phyloP scores from a whole-genome alignment of 1,140 invertebrate genomes.

The Ooceraea biroi region DNA sequence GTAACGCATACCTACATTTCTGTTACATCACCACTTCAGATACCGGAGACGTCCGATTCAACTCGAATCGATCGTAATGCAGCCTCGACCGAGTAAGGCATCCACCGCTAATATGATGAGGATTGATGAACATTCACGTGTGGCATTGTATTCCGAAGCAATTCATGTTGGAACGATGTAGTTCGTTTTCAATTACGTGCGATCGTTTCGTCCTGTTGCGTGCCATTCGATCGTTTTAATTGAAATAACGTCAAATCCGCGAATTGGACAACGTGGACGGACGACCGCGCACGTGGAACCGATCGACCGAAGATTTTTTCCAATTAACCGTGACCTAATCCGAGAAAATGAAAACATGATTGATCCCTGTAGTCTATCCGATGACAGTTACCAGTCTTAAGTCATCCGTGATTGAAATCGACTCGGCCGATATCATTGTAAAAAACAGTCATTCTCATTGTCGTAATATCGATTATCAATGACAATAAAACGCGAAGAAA shows the following conservation, averaged over 20 bases:
- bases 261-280: slow-evolving; percentile 41
- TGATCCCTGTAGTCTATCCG: slow-evolving; percentile 3
- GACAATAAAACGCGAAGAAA: not conserved
- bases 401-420: slow-evolving; percentile 7
- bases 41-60: not conserved
- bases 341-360: slow-evolving; percentile 52
- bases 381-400: slow-evolving; percentile 19
- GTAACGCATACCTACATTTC: not conserved
- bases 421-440: not conserved
- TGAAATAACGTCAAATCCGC: slow-evolving; percentile 61
- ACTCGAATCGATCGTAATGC: slow-evolving; percentile 8
- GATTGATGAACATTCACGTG: slow-evolving; percentile 49
- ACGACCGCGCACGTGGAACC: not conserved
- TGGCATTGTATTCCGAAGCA: slow-evolving; percentile 37
- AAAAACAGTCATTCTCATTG: not conserved
- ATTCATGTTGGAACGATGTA: slow-evolving; percentile 29
- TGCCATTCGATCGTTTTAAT: slow-evolving; percentile 62
- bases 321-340: slow-evolving; percentile 59
- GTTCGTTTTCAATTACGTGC: slow-evolving; percentile 63
- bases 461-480: not conserved
- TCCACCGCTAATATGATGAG: slow-evolving; percentile 42
- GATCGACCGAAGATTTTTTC: slow-evolving; percentile 24
- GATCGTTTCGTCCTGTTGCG: slow-evolving; percentile 46
- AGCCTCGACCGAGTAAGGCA: not conserved
- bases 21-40: not conserved